Evolutionary conservation across 2,113 vertebrate species (phyloP).

Genomic region (Phylloscopus trochiloides): DNA sequence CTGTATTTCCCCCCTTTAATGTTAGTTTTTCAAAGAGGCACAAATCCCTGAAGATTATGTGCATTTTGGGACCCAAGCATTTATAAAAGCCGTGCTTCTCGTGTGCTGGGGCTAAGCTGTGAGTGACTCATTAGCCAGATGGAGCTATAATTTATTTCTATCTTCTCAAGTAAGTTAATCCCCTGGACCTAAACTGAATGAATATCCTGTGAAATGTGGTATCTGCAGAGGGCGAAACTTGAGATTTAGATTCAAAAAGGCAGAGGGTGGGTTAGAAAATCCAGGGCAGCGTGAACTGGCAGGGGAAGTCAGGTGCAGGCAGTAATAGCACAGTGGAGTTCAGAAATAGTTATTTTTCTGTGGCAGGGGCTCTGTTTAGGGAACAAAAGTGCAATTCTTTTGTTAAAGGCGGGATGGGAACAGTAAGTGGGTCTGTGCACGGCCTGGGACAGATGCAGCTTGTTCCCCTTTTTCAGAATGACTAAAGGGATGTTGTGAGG

Average conservation of each 20-base stretch:
- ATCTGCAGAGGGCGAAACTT: background rate
- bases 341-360: constrained; percentile 6
- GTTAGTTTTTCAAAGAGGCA: background rate
- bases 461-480: constrained; percentile 25
- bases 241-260: background rate
- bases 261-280: background rate
- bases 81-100: background rate
- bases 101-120: background rate
- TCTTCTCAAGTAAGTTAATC: constrained; percentile 19
- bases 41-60: background rate
- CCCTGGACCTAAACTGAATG: background rate
- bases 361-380: background rate
- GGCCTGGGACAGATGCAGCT: background rate
- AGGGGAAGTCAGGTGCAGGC: background rate
- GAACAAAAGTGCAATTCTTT: constrained; percentile 51
- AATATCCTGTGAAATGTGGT: background rate
- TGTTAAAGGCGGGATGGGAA: background rate
- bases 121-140: constrained; percentile 46
- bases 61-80: background rate
- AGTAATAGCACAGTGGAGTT: background rate
- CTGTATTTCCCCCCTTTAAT: background rate
- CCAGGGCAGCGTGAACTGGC: background rate
- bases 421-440: background rate
- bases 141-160: constrained; percentile 36
- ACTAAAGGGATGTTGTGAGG: background rate